Evolutionary conservation across 2,888 invertebrate genomes (phyloP), one percentile per base, ranked within the genome.

Genomic region (Campoplex capitator): DNA sequence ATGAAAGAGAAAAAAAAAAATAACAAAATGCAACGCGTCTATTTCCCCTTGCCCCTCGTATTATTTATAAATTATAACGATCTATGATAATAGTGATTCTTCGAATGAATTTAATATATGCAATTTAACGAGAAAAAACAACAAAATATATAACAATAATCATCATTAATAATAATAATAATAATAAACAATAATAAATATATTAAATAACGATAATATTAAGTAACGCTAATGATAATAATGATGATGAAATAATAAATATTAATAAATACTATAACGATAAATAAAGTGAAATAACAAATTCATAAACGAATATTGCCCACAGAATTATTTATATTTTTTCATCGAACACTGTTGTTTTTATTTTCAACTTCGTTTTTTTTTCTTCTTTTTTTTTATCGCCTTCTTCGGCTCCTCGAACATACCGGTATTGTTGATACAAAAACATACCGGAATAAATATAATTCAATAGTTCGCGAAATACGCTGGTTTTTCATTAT

Each of bases 161-260:
- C 38, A 38, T 38, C 38, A 74, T 54, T 70, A 78, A 91, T 88
- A 89, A 90, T 16, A 86, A 79, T 90, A 91, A 90, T 89, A 89
- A 90, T 90, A 91, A 91, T 91, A 91, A 90, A 90, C 91, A 92
- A 90, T 91, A 91, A 91, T 91, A 91, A 91, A 89, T 90, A 91
- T 89, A 85, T 81, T 80, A 65, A 54, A 76, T 75, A 78, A 85
- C 71, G 48, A 84, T 62, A 62, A 62, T 32, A 62, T 62, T 58
- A 85, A 71, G 71, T 65, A 83, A 91, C 88, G 89, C 90, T 91
- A 91, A 91, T 89, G 90, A 90, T 90, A 91, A 91, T 91, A 91
- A 90, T 91, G 89, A 91, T 89, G 91, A 90, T 88, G 77, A 84
- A 88, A 88, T 88, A 81, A 90, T 90, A 88, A 91, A 88, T 89